Percentiles rank a stretch among this genome's conserved stretches.
Conservation (phyloP, 1,140 invertebrate genomes). For the Lordiphosa mommai region DNA sequence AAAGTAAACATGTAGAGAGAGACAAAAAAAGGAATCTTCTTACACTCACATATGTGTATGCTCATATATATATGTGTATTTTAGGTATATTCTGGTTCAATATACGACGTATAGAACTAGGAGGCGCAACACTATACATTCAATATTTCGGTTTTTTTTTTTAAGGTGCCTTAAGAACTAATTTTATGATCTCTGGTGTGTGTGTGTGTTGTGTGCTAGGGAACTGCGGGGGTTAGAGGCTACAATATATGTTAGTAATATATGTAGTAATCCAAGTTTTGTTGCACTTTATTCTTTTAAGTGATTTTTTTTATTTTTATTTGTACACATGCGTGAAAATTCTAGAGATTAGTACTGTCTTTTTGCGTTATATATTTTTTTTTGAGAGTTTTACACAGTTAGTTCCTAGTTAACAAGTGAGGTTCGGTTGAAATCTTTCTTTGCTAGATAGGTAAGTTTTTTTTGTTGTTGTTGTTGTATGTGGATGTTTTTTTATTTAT, state of each 20-base stretch:
- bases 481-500: constrained; percentile 34
- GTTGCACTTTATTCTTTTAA: constrained; percentile 50
- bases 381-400: constrained; percentile 68
- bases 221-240: too few relatives aligned
- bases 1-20: constrained; percentile 51
- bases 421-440: constrained; percentile 73
- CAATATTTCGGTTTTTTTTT: constrained; percentile 54
- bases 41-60: constrained; percentile 65
- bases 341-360: constrained; percentile 30
- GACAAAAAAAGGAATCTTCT: constrained; percentile 33
- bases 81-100: constrained; percentile 60
- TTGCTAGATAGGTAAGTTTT: constrained; percentile 66
- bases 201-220: constrained; percentile 2
- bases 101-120: constrained; percentile 69
- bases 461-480: constrained; percentile 37
- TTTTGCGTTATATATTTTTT: constrained; percentile 29
- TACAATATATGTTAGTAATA: constrained; percentile 21
- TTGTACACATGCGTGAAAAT: constrained; percentile 69
- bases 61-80: constrained; percentile 44
- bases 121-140: constrained; percentile 75
- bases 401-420: constrained; percentile 78
- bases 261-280: not conserved
- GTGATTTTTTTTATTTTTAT: constrained; percentile 40
- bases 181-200: constrained; percentile 29
- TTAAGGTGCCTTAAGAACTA: constrained; percentile 29